Evolutionary conservation across 2,888 invertebrate species (phyloP), one percentile per base, ranked within the genome.

Genomic region (Dryobota labecula): DNA sequence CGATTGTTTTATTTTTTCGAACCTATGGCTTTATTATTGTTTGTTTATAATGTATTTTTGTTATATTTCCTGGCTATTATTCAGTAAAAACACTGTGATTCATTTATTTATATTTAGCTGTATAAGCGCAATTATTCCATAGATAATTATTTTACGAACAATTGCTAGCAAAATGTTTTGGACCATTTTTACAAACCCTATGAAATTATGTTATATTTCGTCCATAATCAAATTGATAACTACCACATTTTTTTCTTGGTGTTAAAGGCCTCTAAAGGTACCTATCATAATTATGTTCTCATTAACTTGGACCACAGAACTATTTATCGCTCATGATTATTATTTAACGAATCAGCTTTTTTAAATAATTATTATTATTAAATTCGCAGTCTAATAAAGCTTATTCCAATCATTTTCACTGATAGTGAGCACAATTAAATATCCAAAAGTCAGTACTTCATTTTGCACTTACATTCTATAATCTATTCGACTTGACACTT

Each of bases 81-180:
- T 86, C 76, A 82, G 83, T 85, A 86, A 89, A 79, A 66, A 84
- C 83, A 85, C 91, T 91, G 91, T 91, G 91, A 91, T 91, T 88
- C 62, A 77, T 77, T 83, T 85, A 85, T 84, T 62, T 80, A 68
- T 84, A 79, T 67, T 76, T 83, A 82, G 74, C 57, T 74, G 67
- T 69, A 53, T 82, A 84, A 76, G 79, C 71, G 74, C 74, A 83
- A 82, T 80, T 63, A 81, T 80, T 84, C 79, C 74, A 74, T 74
- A 72, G 70, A 66, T 74, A 69, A 33, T 62, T 60, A 54, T 71
- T 43, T 68, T 47, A 62, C 49, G 30, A 45, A 45, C 9, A 2
- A 20, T 57, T 51, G 24, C 30, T 24, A 67, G 30, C 47, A n/a
- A 53, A 77, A 60, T 65, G 45, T 57, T 69, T 64, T 79, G 67